phyloP scores from a whole-genome alignment of 1,140 invertebrate genomes.

The Dreissena rostriformis region DNA sequence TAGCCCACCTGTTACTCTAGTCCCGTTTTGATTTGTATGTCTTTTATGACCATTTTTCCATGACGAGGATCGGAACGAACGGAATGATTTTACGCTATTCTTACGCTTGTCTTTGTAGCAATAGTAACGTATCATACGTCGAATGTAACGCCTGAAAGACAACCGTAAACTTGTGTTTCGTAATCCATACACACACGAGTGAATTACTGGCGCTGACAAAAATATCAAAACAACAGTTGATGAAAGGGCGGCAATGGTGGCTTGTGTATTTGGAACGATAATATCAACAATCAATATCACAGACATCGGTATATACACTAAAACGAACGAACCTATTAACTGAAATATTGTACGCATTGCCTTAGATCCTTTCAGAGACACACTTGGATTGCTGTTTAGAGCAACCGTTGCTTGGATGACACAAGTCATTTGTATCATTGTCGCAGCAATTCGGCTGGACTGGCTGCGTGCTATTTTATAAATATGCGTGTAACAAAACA shows the following conservation, averaged over 20 bases:
- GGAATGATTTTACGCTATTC: conserved; percentile 66
- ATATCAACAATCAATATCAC: conserved; percentile 63
- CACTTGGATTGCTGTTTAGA: conserved; percentile 54
- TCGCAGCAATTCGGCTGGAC: conserved; percentile 72
- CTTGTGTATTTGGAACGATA: conserved; percentile 39
- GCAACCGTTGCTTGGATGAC: conserved; percentile 73
- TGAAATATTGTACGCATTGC: conserved; percentile 73
- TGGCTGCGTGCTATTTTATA: conserved; percentile 72
- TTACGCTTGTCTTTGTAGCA: conserved; percentile 64
- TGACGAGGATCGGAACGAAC: conserved; percentile 54
- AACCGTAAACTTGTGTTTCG: conserved; percentile 69
- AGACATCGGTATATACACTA: conserved; percentile 70
- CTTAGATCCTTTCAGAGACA: conserved; percentile 69
- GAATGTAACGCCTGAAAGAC: conserved; percentile 67
- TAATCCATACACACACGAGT: conserved; percentile 70
- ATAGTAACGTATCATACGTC: conserved; percentile 61
- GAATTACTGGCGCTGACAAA: conserved; percentile 66
- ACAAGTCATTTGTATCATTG: conserved; percentile 73
- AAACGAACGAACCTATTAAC: conserved; percentile 70
- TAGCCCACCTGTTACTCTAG: conserved; percentile 32
- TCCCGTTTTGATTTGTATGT: conserved; percentile 37
- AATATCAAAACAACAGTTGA: conserved; percentile 66
- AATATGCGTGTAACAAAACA: conserved; percentile 74
- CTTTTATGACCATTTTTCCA: conserved; percentile 34
- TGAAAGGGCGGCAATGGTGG: conserved; percentile 53